Evolutionary conservation across 2,113 vertebrate genomes (phyloP).

Genomic region (Pseudorhombus dupliciocellatus): DNA sequence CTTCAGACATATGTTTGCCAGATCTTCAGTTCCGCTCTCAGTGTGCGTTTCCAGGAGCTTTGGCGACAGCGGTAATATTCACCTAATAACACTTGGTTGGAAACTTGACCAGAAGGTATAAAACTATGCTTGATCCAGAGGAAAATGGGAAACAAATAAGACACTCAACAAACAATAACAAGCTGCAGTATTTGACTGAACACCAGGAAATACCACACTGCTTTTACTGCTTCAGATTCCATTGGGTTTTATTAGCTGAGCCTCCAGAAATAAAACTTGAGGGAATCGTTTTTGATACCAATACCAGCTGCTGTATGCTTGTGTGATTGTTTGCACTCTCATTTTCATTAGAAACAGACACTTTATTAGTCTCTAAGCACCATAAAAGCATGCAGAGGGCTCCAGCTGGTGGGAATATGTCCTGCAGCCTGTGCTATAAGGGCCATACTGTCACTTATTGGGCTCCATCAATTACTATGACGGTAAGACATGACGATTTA

Average conservation of each 20-base stretch:
- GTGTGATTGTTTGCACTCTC: slow-evolving; percentile 6
- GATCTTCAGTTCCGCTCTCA: slow-evolving; percentile 21
- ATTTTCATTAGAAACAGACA: slow-evolving; percentile 1
- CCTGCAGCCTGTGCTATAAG: slow-evolving; percentile 26
- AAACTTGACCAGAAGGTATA: slow-evolving; percentile 38
- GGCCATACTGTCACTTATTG: slow-evolving; percentile 21
- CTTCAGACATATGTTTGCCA: slow-evolving; percentile 20
- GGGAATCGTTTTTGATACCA: slow-evolving; percentile 9
- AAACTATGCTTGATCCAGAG: slow-evolving; percentile 19
- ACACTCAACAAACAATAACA: slow-evolving; percentile 25
- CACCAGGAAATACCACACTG: slow-evolving; percentile 33
- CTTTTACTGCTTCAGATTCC: slow-evolving; percentile 20
- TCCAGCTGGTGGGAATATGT: slow-evolving; percentile 18
- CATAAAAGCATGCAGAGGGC: slow-evolving; percentile 11
- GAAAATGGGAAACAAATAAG: slow-evolving; percentile 41
- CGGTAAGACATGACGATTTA: slow-evolving; percentile 41
- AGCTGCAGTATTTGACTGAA: not conserved
- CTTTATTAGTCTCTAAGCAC: not conserved
- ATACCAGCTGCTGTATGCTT: slow-evolving; percentile 10
- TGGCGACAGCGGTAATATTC: slow-evolving; percentile 1
- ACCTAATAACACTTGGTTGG: slow-evolving; percentile 15
- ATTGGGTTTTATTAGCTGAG: slow-evolving; percentile 26
- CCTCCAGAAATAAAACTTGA: slow-evolving; percentile 26
- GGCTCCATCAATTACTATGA: slow-evolving; percentile 36
- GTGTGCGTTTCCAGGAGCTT: slow-evolving; percentile 19